Base-by-base conservation (phyloP, 2,888 invertebrate genomes). In the Buathra laborator region DNA sequence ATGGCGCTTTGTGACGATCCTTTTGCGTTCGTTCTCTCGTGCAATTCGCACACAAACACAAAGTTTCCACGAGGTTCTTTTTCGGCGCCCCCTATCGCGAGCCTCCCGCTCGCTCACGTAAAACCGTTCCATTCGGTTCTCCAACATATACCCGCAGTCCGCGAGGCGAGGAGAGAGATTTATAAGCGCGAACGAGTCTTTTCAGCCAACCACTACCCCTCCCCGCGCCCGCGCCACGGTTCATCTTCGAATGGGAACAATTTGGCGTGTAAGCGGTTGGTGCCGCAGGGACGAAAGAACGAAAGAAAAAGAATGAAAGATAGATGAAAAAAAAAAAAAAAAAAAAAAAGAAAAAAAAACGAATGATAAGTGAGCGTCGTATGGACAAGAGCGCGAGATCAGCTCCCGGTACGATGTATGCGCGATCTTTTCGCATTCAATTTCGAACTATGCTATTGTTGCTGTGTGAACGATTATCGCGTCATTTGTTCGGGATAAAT, bases 141-240 rank as follows among this genome's bases (percentile, higher is more conserved):
- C 68, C 51, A 62, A 81, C 67, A 53, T 77, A 74, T 67, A 78
- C 62, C 68, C 74, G 46, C 66, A 66, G 59, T 32, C 43, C 24
- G 4, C 16, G 62, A 32, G 29, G 43, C 51, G 3, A 48, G 37
- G 67, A 87, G 89, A 88, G 89, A 92, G 92, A 93, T 92, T 92
- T 93, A 93, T 93, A 93, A 92, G 90, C 90, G 90, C 89, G 89
- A 91, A 88, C 90, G 90, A 91, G 89, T 90, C 89, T 90, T 91
- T 92, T 91, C 90, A 92, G 89, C 29, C 32, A 89, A 84, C 71
- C 37, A 37, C 37, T 37, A 59, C 56, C 56, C 56, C 56, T 37
- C 37, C 37, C 37, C 37, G 37, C 9, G 6, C 6, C 79, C 81
- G 62, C 86, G 88, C 74, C 88, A 77, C 88, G 89, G 89, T 90